phyloP scores from a whole-genome alignment of 2,113 vertebrate species.

The Euleptes europaea region DNA sequence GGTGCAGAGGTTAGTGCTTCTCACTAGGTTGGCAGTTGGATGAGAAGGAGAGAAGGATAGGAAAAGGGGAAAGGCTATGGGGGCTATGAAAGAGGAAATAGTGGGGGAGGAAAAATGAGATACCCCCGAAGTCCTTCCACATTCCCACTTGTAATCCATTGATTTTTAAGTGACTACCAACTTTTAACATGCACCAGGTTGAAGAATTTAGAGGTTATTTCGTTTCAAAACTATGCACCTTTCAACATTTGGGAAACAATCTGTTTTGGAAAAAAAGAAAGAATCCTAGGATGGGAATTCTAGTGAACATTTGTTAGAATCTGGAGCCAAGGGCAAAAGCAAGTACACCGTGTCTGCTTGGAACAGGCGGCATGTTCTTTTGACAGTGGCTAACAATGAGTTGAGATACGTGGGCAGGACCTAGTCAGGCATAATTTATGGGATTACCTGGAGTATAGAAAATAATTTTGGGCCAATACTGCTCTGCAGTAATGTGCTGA shows the following conservation, averaged over 20 bases:
- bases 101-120: too few relatives aligned
- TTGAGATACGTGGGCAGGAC: accelerated
- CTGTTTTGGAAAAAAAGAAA: background rate
- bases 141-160: too few relatives aligned
- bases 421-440: background rate
- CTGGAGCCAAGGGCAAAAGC: background rate
- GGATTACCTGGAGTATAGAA: background rate
- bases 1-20: too few relatives aligned
- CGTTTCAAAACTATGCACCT: background rate
- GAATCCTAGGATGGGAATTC: background rate
- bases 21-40: too few relatives aligned
- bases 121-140: too few relatives aligned
- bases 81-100: too few relatives aligned
- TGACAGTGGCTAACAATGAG: accelerated
- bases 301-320: background rate
- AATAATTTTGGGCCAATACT: background rate
- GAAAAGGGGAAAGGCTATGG: too few relatives aligned
- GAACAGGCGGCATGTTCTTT: background rate
- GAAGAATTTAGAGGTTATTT: background rate
- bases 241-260: background rate
- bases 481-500: accelerated
- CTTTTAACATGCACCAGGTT: background rate
- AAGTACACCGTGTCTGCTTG: background rate
- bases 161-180: background rate
- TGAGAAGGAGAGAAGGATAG: too few relatives aligned